Evolutionary conservation across 2,113 vertebrate genomes (phyloP).

Genomic region (Sula dactylatra): DNA sequence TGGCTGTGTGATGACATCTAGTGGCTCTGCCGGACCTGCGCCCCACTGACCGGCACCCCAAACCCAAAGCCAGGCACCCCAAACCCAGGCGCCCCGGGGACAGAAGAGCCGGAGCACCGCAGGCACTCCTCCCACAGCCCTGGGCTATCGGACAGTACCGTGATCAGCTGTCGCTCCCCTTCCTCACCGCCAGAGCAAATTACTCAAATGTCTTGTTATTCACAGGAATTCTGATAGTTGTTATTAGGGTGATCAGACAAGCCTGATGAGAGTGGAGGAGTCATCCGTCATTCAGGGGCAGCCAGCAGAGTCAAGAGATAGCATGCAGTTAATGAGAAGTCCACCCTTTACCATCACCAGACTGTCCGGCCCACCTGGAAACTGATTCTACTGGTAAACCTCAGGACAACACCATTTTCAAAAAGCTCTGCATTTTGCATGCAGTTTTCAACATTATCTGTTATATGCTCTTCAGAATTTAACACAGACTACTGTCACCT

Average conservation of each 20-base stretch:
- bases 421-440: background rate
- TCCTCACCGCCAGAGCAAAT: background rate
- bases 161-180: background rate
- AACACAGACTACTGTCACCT: background rate
- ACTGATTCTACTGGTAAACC: background rate
- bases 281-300: background rate
- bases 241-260: fast-evolving
- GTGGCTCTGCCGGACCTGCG: background rate
- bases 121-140: fast-evolving
- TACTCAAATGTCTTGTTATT: background rate
- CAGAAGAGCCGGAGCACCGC: background rate
- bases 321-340: background rate
- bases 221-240: background rate
- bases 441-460: background rate
- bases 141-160: background rate
- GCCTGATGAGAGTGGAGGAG: background rate
- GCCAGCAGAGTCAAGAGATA: background rate
- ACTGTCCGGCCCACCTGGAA: background rate
- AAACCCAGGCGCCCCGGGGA: background rate
- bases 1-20: background rate
- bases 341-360: background rate
- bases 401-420: background rate
- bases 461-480: background rate
- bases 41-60: background rate
- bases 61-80: background rate